These are phyloP conservation scores for Microcebus griseorufus DNA, from an alignment of 2,113 vertebrate species.

Conservation along the genomic window DNA sequence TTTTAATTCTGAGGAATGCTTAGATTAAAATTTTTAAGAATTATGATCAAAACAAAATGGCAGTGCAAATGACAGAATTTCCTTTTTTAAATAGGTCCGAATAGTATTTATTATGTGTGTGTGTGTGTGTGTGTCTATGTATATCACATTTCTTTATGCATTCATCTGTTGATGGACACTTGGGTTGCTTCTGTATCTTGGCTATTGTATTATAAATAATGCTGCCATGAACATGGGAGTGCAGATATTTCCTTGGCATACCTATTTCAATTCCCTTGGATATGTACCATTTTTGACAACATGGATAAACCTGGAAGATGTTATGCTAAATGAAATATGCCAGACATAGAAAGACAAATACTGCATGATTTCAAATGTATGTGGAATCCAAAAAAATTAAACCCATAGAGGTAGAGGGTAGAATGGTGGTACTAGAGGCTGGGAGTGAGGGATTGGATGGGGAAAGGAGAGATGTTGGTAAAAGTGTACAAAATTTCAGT, in stretches of 20 bases:
- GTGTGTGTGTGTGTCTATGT: background rate
- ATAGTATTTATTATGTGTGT: background rate
- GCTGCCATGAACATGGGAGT: background rate
- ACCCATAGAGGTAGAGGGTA: background rate
- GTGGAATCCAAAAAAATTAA: background rate
- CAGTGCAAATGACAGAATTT: background rate
- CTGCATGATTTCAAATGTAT: background rate
- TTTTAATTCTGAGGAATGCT: background rate
- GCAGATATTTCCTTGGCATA: background rate
- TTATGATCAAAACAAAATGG: slow-evolving; percentile 1
- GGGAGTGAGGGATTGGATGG: too few species aligned
- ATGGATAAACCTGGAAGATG: background rate
- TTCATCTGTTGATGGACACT: background rate
- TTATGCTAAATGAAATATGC: background rate
- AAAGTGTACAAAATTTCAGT: background rate
- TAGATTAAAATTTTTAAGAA: slow-evolving; percentile 6
- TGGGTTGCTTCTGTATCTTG: background rate
- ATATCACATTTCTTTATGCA: background rate
- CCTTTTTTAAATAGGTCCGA: background rate
- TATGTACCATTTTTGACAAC: background rate
- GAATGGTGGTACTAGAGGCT: background rate
- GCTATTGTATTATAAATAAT: background rate
- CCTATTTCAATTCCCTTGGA: background rate
- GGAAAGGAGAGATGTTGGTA: background rate
- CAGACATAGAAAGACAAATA: background rate